Percentiles rank a stretch among this genome's conserved stretches.
phyloP scores from a whole-genome alignment of 2,113 vertebrate genomes.

The Aythya baeri region DNA sequence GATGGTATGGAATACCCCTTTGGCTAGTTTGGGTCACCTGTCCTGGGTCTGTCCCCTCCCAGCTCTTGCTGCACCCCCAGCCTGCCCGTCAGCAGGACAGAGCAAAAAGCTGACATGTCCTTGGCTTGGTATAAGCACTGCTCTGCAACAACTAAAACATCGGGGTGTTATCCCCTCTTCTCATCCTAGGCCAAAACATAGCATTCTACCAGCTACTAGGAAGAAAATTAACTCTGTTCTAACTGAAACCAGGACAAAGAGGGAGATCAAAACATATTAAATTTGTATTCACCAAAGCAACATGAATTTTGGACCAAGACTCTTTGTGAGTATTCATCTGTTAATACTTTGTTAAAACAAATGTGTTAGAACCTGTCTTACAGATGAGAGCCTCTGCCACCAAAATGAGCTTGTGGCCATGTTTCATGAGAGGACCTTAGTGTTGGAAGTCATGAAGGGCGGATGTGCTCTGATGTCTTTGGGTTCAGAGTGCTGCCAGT shows the following conservation, averaged over 20 bases:
- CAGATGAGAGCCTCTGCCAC: neutral
- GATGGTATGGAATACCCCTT: too few relatives aligned
- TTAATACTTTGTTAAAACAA: neutral
- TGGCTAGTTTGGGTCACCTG: too few relatives aligned
- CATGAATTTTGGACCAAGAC: neutral
- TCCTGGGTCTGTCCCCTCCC: too few relatives aligned
- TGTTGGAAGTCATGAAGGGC: neutral
- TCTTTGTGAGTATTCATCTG: neutral
- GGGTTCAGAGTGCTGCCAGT: neutral
- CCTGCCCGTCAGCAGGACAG: too few relatives aligned
- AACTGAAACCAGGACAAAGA: neutral
- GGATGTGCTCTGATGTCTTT: neutral
- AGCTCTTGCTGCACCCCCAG: too few relatives aligned
- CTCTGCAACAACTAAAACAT: too few relatives aligned
- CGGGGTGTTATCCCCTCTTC: too few relatives aligned
- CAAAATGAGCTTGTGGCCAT: neutral
- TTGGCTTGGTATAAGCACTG: too few relatives aligned
- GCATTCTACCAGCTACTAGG: too few relatives aligned
- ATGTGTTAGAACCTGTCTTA: neutral
- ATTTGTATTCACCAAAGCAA: neutral
- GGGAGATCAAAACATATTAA: neutral
- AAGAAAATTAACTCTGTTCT: too few relatives aligned
- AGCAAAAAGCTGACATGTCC: too few relatives aligned
- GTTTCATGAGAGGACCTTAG: neutral
- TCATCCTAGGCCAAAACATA: too few relatives aligned